phyloP scores from a whole-genome alignment of 1,140 invertebrate species.

The Papilio aristodemus region DNA sequence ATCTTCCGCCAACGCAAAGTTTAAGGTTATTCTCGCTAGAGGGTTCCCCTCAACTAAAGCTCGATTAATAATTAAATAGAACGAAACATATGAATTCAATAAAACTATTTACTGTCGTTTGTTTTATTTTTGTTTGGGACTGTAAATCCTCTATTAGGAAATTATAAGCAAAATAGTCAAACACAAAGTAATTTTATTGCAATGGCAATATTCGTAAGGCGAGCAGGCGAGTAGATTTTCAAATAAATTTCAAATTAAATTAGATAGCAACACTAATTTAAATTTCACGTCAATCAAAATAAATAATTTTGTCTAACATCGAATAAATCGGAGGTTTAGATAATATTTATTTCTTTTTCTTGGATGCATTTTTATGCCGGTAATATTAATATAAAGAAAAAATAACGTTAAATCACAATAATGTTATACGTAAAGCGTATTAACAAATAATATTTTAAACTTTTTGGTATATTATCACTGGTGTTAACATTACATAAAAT shows the following conservation, averaged over 20 bases:
- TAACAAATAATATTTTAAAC: too few species aligned
- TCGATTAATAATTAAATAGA: constrained; percentile 19
- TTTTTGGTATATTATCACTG: too few species aligned
- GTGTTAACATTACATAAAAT: too few species aligned
- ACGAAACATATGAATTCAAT: not conserved
- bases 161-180: not conserved
- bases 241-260: not conserved
- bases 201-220: not conserved
- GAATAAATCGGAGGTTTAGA: too few species aligned
- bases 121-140: not conserved
- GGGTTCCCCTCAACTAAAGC: constrained; percentile 42
- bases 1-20: constrained; percentile 72
- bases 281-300: too few species aligned
- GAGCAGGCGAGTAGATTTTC: not conserved
- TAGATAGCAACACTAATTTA: too few species aligned
- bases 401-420: too few species aligned
- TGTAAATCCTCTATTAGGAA: not conserved
- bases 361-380: too few species aligned
- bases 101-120: not conserved
- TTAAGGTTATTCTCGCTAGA: constrained; percentile 62
- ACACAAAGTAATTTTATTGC: not conserved
- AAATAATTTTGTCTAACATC: too few species aligned
- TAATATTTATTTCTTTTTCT: too few species aligned
- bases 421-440: too few species aligned
- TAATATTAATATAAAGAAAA: too few species aligned